Base-by-base conservation (phyloP, 2,888 invertebrate species). In the Seira ritae region DNA sequence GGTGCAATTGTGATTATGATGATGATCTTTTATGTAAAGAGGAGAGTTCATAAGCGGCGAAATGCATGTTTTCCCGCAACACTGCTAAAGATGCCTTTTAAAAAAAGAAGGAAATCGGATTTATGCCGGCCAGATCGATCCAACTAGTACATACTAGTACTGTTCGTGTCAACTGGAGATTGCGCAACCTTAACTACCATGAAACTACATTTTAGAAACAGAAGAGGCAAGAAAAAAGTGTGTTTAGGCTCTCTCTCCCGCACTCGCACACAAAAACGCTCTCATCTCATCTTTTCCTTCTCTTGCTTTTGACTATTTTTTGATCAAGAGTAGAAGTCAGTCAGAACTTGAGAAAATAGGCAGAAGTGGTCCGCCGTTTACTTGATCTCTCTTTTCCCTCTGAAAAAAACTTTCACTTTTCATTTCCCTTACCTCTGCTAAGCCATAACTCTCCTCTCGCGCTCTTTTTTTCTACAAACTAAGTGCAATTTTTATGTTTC, bases 101-200 rank as follows among this genome's bases (percentile, higher is more conserved):
- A 50, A 62, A 15, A 62, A n/a, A 66, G 37, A 50, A 80, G 85
- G 78, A 83, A 80, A 84, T 84, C 80, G 81, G 84, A 82, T 78
- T 82, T 82, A 76, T 86, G 84, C 84, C 79, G 82, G 83, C 74
- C 85, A 86, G 87, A 88, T 88, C 88, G 88, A 88, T 88, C 88
- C 78, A 73, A 78, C 83, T 83, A 31, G 31, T 31, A 31, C 31
- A n/a, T n/a, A n/a, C n/a, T n/a, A 74, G 83, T 75, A 75, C 72
- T 68, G 77, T 83, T 85, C 83, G 85, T 86, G 87, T 87, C 86
- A 85, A 84, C 83, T 85, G 81, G 88, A 86, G 87, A 86, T 85
- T 88, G 88, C 88, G 88, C 88, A 88, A 85, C 84, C 84, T 83
- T 78, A 77, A 67, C 73, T 77, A 83, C 71, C 74, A 74, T 75